A percentile compares a stretch with the other conserved stretches of the same genome.
Evolutionary conservation across 2,113 vertebrate species (phyloP).

Genomic region (Syrrhaptes paradoxus): DNA sequence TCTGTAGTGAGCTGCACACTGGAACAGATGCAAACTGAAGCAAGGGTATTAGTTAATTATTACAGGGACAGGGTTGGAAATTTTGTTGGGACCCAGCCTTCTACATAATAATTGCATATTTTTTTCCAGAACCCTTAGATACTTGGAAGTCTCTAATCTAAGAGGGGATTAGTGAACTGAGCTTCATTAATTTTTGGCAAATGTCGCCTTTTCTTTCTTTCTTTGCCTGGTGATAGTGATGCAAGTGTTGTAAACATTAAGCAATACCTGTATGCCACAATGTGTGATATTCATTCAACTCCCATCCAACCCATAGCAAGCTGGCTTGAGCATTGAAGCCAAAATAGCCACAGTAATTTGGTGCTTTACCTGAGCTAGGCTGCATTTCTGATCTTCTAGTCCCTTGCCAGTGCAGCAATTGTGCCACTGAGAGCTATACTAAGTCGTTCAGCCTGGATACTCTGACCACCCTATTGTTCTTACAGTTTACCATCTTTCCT

Average conservation of each 20-base stretch:
- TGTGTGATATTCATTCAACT: not conserved
- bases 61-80: constrained; percentile 25
- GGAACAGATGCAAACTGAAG: constrained; percentile 50
- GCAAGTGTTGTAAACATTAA: not conserved
- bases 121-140: not conserved
- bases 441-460: not conserved
- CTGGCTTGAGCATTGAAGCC: not conserved
- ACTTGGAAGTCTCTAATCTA: constrained; percentile 18
- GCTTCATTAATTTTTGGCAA: constrained; percentile 48
- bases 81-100: constrained; percentile 20
- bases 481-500: not conserved
- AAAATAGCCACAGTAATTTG: not conserved
- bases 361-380: not conserved
- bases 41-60: constrained; percentile 60
- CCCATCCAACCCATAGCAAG: not conserved
- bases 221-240: not conserved
- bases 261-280: not conserved
- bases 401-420: not conserved
- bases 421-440: not conserved
- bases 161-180: constrained; percentile 19
- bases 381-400: not conserved
- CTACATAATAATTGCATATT: not conserved
- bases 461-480: not conserved
- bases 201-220: not conserved
- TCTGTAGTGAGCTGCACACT: constrained; percentile 17